Percentiles rank a stretch among this genome's conserved stretches.
Evolutionary conservation across 2,113 vertebrate genomes (phyloP).

Genomic region (Passer montanus): DNA sequence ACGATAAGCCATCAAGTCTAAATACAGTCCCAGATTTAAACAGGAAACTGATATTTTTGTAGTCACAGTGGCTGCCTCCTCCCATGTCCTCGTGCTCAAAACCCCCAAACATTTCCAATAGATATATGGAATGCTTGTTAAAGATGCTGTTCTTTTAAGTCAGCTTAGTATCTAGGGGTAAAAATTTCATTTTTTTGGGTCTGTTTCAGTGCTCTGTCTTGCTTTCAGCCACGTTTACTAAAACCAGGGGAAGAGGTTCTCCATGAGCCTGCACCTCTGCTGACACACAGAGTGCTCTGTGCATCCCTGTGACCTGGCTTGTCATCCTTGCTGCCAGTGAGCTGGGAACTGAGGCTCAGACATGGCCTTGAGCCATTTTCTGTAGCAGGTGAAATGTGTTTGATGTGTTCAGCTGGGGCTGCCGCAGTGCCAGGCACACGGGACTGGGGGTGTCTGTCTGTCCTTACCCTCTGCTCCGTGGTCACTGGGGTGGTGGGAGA

Average conservation of each 20-base stretch:
- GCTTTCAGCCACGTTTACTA: not conserved
- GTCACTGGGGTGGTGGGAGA: not conserved
- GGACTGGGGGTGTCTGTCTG: not conserved
- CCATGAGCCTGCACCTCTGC: not conserved
- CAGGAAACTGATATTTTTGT: constrained; percentile 44
- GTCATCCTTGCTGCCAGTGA: not conserved
- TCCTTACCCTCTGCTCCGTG: not conserved
- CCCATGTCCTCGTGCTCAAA: not conserved
- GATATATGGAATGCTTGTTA: not conserved
- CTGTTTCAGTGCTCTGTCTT: not conserved
- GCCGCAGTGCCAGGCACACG: not conserved
- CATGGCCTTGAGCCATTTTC: not conserved
- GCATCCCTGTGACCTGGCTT: not conserved
- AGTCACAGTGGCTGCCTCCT: not conserved
- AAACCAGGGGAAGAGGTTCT: not conserved
- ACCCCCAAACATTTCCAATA: not conserved
- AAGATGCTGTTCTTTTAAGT: not conserved
- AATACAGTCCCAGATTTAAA: constrained; percentile 11
- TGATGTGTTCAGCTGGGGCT: not conserved
- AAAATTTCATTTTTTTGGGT: not conserved
- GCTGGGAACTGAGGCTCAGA: not conserved
- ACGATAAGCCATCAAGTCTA: not conserved
- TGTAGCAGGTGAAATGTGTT: not conserved
- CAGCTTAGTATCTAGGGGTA: not conserved
- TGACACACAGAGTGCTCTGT: not conserved